Percentiles rank a stretch among this genome's conserved stretches.
These are phyloP conservation scores for Coendou prehensilis DNA, from an alignment of 2,797 vertebrate species.

Conservation along the genomic window DNA sequence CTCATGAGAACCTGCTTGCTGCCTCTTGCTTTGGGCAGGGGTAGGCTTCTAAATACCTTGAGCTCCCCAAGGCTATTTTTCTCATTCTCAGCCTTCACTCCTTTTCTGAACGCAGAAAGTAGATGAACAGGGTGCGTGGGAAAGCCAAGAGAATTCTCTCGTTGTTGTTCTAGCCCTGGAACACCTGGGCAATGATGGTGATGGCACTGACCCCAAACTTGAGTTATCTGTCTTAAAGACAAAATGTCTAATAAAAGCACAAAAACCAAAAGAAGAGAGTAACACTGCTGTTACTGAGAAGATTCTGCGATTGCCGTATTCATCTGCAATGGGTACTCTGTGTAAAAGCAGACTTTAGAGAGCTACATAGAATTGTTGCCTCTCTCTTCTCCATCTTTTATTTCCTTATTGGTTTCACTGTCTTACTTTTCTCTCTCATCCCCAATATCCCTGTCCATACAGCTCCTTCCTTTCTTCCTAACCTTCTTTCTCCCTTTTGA, in stretches of 20 bases:
- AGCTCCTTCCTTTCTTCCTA: not conserved
- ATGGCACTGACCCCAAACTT: not conserved
- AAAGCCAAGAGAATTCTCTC: not conserved
- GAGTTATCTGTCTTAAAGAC: not conserved
- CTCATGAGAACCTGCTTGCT: not conserved
- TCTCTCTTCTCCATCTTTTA: too few species aligned
- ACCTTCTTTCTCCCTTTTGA: not conserved
- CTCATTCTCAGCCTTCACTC: not conserved
- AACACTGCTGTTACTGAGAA: not conserved
- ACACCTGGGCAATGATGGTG: not conserved
- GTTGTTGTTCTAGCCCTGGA: not conserved
- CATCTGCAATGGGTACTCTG: not conserved
- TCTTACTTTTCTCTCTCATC: not conserved
- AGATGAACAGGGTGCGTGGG: not conserved
- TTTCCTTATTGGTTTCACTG: not conserved
- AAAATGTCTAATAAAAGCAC: not conserved
- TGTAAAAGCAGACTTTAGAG: not conserved
- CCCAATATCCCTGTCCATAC: not conserved
- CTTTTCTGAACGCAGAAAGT: not conserved
- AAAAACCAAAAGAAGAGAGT: not conserved
- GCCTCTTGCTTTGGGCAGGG: not conserved
- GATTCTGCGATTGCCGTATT: not conserved
- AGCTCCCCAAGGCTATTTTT: not conserved
- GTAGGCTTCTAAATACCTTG: not conserved
- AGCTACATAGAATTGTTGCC: fast-evolving